Evolutionary conservation across 2,888 invertebrate species (phyloP).

Genomic region (Caenorhabditis macrosperma): DNA sequence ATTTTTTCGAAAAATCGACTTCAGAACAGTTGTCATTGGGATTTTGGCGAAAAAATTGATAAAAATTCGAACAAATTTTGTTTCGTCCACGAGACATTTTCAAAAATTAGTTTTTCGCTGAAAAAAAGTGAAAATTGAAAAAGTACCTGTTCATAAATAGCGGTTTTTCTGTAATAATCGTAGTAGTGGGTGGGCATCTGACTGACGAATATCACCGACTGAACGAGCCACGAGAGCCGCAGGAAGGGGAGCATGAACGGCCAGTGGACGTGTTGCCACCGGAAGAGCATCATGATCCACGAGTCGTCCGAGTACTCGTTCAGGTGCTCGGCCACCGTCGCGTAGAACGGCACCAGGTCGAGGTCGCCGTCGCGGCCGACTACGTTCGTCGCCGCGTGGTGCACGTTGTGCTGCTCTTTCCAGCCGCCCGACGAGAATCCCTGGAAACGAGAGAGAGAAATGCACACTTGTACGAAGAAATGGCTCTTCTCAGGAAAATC

Average conservation of each 20-base stretch:
- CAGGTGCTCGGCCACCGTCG: conserved; percentile 77
- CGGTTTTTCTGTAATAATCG: conserved; percentile 68
- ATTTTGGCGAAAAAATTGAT: no score
- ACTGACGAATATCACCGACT: conserved; percentile 75
- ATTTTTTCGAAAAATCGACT: no score
- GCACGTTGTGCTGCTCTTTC: conserved; percentile 79
- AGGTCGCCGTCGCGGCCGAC: conserved; percentile 78
- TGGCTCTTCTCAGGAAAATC: no score
- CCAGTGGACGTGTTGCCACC: conserved; percentile 79
- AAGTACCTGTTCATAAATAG: conserved; percentile 65
- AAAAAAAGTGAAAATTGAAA: no score
- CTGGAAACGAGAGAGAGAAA: conserved; percentile 5
- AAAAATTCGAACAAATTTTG: no score
- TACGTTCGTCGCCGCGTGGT: conserved; percentile 79
- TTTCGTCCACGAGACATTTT: no score
- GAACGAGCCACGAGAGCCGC: conserved; percentile 76
- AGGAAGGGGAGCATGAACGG: conserved; percentile 75
- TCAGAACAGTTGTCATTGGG: no score
- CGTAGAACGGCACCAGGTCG: conserved; percentile 79
- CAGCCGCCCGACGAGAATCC: conserved; percentile 79
- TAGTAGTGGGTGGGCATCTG: conserved; percentile 76
- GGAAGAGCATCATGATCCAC: conserved; percentile 71
- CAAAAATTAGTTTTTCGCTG: no score
- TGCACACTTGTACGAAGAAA: no score
- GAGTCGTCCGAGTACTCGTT: conserved; percentile 68